phyloP scores from a whole-genome alignment of 2,888 invertebrate genomes.

The Altica lythri region DNA sequence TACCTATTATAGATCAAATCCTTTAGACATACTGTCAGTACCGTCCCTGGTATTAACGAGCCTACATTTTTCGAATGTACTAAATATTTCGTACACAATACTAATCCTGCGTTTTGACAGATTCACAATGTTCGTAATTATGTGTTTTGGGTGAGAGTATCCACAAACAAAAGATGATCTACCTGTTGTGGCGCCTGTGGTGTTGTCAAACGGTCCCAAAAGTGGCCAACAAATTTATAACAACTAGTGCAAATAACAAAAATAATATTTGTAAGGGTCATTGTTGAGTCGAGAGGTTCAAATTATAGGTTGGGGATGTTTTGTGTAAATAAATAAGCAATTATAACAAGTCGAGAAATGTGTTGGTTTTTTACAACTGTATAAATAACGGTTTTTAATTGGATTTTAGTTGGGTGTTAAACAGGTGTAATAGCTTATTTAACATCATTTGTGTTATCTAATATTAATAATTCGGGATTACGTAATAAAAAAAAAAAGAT shows the following conservation, averaged over 20 bases:
- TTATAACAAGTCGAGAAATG: conserved; percentile 7
- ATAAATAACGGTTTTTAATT: too few relatives aligned
- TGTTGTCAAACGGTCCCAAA: conserved; percentile 26
- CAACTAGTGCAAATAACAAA: conserved; percentile 35
- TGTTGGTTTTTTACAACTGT: too few relatives aligned
- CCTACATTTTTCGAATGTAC: conserved; percentile 42
- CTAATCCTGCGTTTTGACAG: conserved; percentile 57
- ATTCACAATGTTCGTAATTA: conserved; percentile 56
- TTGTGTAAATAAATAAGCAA: conserved; percentile 14
- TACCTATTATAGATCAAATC: too few relatives aligned
- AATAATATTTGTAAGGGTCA: conserved; percentile 26
- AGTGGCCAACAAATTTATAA: conserved; percentile 31
- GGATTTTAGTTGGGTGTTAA: too few relatives aligned
- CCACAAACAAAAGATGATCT: conserved; percentile 49
- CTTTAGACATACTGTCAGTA: too few relatives aligned
- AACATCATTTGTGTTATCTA: too few relatives aligned
- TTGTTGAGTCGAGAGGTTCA: conserved; percentile 21
- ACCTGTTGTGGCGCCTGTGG: conserved; percentile 47
- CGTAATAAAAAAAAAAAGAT: too few relatives aligned
- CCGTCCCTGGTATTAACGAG: too few relatives aligned
- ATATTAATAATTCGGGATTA: too few relatives aligned
- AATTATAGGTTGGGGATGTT: conserved; percentile 24
- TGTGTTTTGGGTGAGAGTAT: conserved; percentile 52
- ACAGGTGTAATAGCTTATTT: too few relatives aligned
- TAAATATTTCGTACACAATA: conserved; percentile 45